These are phyloP conservation scores for Branchinecta sandiegonensis DNA, from an alignment of 2,888 invertebrate genomes.

Conservation along the genomic window DNA sequence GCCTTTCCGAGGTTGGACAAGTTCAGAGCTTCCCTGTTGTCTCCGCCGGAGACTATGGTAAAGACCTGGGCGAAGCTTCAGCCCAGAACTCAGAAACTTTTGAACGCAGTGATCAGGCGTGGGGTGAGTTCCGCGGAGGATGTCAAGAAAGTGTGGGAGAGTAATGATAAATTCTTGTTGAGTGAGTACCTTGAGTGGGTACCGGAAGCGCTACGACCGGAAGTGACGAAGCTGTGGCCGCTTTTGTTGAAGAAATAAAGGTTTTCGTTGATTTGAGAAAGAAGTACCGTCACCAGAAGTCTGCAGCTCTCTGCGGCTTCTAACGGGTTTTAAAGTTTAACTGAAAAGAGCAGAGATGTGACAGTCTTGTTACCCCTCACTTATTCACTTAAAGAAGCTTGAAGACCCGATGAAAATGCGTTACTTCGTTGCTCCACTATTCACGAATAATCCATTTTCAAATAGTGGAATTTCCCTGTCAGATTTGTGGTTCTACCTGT, in stretches of 20 bases:
- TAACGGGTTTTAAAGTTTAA: no score
- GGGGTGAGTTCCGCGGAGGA: conserved; percentile 47
- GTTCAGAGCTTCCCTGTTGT: conserved; percentile 52
- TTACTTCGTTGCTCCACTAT: no score
- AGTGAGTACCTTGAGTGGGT: conserved; percentile 62
- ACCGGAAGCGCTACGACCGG: conserved; percentile 56
- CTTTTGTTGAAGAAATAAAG: conserved; percentile 37
- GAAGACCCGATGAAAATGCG: no score
- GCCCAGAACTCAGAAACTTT: conserved; percentile 55
- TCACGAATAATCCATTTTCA: no score
- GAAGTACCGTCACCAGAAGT: no score
- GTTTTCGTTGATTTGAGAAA: no score
- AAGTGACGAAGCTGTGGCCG: conserved; percentile 62
- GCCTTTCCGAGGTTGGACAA: conserved; percentile 54
- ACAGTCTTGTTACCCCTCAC: no score
- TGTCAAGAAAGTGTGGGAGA: conserved; percentile 50
- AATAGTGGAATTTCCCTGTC: no score
- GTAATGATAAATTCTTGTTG: conserved; percentile 54
- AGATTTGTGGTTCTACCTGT: no score
- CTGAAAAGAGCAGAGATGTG: no score
- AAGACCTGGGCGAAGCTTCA: conserved; percentile 78
- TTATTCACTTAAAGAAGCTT: no score
- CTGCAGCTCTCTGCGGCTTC: no score
- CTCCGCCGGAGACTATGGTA: conserved; percentile 62
- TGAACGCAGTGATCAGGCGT: conserved; percentile 50